phyloP scores from a whole-genome alignment of 2,888 invertebrate species.

The Drosophila limbata region DNA sequence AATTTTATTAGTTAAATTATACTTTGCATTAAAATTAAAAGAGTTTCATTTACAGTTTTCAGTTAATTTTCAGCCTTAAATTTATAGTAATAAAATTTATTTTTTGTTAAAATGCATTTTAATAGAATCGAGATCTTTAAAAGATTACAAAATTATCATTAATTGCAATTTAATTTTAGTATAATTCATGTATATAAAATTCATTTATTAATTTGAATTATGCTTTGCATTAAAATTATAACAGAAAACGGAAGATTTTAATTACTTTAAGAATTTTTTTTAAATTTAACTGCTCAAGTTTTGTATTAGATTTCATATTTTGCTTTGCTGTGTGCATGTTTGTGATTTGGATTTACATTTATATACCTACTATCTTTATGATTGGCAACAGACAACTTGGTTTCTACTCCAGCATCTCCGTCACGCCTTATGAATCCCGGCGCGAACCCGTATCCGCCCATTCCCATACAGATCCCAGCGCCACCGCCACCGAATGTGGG shows the following conservation, averaged over 20 bases:
- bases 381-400: slow-evolving; percentile 86
- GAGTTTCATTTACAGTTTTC: too few relatives aligned
- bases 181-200: too few relatives aligned
- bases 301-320: not conserved
- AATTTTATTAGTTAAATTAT: too few relatives aligned
- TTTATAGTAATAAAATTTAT: too few relatives aligned
- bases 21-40: too few relatives aligned
- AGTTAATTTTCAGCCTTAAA: too few relatives aligned
- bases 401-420: slow-evolving; percentile 93
- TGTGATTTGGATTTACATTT: slow-evolving; percentile 42
- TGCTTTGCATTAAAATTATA: not conserved
- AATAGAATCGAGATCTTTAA: too few relatives aligned
- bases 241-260: too few relatives aligned
- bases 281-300: not conserved
- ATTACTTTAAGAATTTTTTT: not conserved
- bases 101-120: too few relatives aligned
- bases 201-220: not conserved
- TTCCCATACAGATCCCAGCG: slow-evolving; percentile 85
- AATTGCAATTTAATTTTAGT: too few relatives aligned
- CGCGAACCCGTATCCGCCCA: slow-evolving; percentile 91
- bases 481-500: slow-evolving; percentile 88
- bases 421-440: slow-evolving; percentile 90
- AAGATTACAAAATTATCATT: too few relatives aligned
- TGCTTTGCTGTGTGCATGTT: slow-evolving; percentile 22
- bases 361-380: slow-evolving; percentile 37